A percentile compares a stretch with the other conserved stretches of the same genome.
phyloP scores from a whole-genome alignment of 2,113 vertebrate genomes.

The Amphilophus citrinellus region DNA sequence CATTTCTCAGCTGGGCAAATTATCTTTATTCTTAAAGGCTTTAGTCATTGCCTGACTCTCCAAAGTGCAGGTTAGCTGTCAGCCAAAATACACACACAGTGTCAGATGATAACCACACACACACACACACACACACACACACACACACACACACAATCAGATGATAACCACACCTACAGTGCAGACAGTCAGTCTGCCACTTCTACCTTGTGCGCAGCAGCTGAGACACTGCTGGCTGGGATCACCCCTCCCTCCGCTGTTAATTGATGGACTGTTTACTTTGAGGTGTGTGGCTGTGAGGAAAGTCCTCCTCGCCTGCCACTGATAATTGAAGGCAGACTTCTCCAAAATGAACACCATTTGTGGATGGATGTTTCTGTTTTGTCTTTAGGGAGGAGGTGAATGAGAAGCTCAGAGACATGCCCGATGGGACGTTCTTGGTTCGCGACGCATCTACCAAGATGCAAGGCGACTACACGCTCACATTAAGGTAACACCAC shows the following conservation, averaged over 20 bases:
- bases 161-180: slow-evolving; percentile 41
- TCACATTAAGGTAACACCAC: slow-evolving; percentile 88
- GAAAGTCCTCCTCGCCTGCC: slow-evolving; percentile 5
- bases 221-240: neutral
- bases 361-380: neutral
- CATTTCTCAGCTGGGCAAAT: neutral
- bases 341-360: slow-evolving; percentile 4
- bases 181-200: slow-evolving; percentile 54
- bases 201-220: neutral
- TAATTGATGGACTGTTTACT: slow-evolving; percentile 30
- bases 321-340: slow-evolving; percentile 26
- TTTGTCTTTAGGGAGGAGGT: slow-evolving; percentile 90
- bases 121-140: neutral
- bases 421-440: slow-evolving; percentile 96
- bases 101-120: slow-evolving; percentile 32
- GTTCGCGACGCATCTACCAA: slow-evolving; percentile 96
- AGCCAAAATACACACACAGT: slow-evolving; percentile 1
- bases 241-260: neutral
- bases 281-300: slow-evolving; percentile 23
- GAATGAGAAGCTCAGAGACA: slow-evolving; percentile 95
- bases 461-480: slow-evolving; percentile 97
- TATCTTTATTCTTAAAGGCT: neutral
- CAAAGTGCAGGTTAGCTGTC: slow-evolving; percentile 27
- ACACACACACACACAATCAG: neutral
- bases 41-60: neutral